Evolutionary conservation across 1,140 invertebrate species (phyloP), one percentile per base, ranked within the genome.

Genomic region (Proales similis): DNA sequence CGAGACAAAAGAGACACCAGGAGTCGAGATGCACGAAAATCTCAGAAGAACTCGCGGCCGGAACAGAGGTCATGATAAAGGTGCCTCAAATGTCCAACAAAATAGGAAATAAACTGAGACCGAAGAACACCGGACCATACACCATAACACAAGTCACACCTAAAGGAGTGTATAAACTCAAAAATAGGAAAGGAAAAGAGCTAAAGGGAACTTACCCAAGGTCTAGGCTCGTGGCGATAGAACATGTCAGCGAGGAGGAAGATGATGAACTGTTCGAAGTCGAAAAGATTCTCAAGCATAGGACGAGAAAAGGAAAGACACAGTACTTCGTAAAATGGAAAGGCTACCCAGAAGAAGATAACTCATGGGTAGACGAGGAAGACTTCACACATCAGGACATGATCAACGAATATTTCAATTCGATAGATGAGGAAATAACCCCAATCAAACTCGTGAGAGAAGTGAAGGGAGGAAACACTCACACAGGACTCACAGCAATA

Each of bases 281-380:
- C 7, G 49, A 57, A 48, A 57, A 46, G 45, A 57, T 57, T 39
- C 22, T 61, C 2, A 43, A 49, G 4, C 6, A 46, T 27, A 36
- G 53, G 22, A 47, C n/a, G 19, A 29, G 46, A n/a, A 43, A 27
- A 27, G 53, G 53, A 27, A 4, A 17, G 19, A 61, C 42, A 48
- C 27, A 61, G 14, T 61, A 61, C 14, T 43, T 43, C 4, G 39
- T 43, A 43, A 43, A 43, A 43, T 43, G 39, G 39, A 43, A 43
- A 11, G 39, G 39, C 3, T 43, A 4, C 22, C 11, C 39, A 11
- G 39, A 11, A 19, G 39, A 43, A 3, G 39, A 43, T 4, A 11
- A 43, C 11, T 43, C 39, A 4, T 43, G 39, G 39, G 39, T 43
- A 43, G 22, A 43, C 17, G 39, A 43, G 22, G 17, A 17, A 11